Conservation (phyloP, 2,888 invertebrate species). For the Leptopterna dolabrata region DNA sequence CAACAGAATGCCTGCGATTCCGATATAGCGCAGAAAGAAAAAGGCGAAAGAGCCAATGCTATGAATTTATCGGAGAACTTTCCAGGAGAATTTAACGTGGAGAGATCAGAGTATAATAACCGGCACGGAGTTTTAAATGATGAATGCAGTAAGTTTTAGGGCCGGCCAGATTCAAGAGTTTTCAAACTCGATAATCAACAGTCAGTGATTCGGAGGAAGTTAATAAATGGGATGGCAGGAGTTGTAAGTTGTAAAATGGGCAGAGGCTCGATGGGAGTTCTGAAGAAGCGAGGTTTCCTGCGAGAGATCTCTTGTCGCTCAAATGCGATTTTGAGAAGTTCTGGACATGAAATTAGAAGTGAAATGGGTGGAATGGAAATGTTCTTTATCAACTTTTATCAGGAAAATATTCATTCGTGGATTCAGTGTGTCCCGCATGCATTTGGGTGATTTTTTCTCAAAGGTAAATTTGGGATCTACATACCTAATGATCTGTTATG, state of each 20-base stretch:
- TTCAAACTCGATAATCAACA: conserved; percentile 7
- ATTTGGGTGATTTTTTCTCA: too few species aligned
- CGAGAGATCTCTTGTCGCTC: not conserved
- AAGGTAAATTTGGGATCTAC: too few species aligned
- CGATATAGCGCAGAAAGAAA: not conserved
- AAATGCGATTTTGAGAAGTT: not conserved
- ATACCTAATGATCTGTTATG: too few species aligned
- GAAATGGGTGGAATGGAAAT: not conserved
- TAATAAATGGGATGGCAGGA: not conserved
- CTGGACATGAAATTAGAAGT: not conserved
- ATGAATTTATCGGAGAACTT: not conserved
- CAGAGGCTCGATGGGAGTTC: not conserved
- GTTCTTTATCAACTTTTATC: too few species aligned
- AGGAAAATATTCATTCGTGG: too few species aligned
- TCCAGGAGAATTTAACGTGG: not conserved
- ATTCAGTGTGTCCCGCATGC: too few species aligned
- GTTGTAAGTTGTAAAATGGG: not conserved
- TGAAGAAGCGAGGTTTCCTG: not conserved
- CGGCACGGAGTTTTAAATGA: not conserved
- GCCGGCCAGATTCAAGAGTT: not conserved
- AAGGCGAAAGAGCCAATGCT: not conserved
- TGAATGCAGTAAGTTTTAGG: not conserved
- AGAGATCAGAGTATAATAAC: not conserved
- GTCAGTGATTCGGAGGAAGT: not conserved
- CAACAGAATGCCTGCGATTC: not conserved